These are phyloP conservation scores for Busseola fusca DNA, from an alignment of 2,888 invertebrate species.

Conservation along the genomic window DNA sequence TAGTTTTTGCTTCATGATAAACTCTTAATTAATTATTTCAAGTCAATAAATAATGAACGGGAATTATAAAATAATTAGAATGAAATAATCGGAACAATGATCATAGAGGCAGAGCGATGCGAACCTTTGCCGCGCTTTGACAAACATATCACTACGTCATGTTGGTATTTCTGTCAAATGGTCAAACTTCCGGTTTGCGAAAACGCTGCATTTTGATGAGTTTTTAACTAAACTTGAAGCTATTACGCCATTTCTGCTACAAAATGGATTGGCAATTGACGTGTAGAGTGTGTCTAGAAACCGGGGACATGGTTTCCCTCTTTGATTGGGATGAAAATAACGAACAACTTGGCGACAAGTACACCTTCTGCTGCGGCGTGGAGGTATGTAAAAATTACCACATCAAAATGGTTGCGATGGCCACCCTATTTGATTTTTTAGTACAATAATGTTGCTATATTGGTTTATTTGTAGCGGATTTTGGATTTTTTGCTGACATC, in stretches of 20 bases:
- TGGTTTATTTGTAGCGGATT: slow-evolving; percentile 78
- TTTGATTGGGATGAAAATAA: slow-evolving; percentile 89
- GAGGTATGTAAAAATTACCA: slow-evolving; percentile 86
- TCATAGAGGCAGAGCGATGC: slow-evolving; percentile 38
- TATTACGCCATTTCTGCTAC: slow-evolving; percentile 56
- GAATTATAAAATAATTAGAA: neutral
- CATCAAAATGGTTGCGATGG: slow-evolving; percentile 89
- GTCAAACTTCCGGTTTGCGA: slow-evolving; percentile 74
- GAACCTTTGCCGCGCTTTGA: slow-evolving; percentile 49
- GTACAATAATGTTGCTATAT: slow-evolving; percentile 88
- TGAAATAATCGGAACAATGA: neutral
- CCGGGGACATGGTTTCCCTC: slow-evolving; percentile 87
- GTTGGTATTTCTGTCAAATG: slow-evolving; percentile 72
- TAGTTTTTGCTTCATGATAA: neutral
- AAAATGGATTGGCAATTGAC: slow-evolving; percentile 89
- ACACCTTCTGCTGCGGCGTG: slow-evolving; percentile 85
- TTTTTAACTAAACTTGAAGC: slow-evolving; percentile 62
- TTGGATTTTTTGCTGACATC: slow-evolving; percentile 85
- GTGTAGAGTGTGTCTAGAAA: slow-evolving; percentile 86
- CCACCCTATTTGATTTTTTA: slow-evolving; percentile 86
- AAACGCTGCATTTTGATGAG: slow-evolving; percentile 71
- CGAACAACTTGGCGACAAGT: slow-evolving; percentile 87
- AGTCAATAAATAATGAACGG: neutral
- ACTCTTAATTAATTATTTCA: neutral
- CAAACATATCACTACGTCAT: slow-evolving; percentile 49